Percentiles rank a stretch among this genome's conserved stretches.
phyloP scores from a whole-genome alignment of 2,797 vertebrate species.

The Salarias fasciatus region DNA sequence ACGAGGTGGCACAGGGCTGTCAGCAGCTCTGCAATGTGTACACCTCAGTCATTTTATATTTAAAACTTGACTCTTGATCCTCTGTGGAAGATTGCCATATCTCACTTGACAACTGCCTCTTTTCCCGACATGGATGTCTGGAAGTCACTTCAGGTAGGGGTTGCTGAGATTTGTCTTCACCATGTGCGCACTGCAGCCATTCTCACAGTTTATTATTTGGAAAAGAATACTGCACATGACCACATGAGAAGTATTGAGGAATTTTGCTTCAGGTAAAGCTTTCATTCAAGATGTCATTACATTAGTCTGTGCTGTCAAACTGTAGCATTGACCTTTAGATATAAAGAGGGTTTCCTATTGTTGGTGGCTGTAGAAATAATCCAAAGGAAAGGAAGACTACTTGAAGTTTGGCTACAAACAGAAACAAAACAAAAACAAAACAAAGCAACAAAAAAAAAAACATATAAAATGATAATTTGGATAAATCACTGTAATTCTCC shows the following conservation, averaged over 20 bases:
- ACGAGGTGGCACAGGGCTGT: background rate
- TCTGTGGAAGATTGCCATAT: background rate
- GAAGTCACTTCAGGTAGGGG: background rate
- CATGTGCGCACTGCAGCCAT: background rate
- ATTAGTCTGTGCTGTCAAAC: background rate
- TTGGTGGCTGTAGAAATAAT: background rate
- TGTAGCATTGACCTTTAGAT: slow-evolving; percentile 16
- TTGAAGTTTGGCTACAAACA: too few species aligned
- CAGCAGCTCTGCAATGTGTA: background rate
- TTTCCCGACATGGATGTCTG: background rate
- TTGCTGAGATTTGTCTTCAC: too few species aligned
- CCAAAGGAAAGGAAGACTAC: background rate
- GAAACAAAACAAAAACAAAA: too few species aligned
- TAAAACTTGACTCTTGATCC: background rate
- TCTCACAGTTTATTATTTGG: background rate
- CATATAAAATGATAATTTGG: too few species aligned
- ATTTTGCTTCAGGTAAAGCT: slow-evolving; percentile 4
- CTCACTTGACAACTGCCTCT: background rate
- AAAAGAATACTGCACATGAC: background rate
- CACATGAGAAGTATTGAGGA: background rate
- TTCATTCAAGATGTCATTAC: slow-evolving; percentile 12
- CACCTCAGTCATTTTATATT: background rate
- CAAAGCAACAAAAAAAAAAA: too few species aligned
- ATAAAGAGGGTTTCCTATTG: background rate
- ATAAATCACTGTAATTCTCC: too few species aligned